Evolutionary conservation across 2,888 invertebrate genomes (phyloP).

Genomic region (Stegophylla sp.): DNA sequence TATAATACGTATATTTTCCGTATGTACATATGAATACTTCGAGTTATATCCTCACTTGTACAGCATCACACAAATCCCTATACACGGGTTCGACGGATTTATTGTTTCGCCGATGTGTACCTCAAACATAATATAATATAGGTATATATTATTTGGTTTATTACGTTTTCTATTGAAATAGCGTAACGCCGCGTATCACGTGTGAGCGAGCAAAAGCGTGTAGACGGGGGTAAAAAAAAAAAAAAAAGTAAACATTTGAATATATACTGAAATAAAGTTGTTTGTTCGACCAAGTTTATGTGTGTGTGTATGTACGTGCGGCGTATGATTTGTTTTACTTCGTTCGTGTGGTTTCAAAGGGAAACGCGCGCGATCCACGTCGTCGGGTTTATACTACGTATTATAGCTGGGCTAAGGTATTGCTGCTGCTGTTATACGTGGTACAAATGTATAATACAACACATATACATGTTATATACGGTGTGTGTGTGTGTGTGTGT

Average conservation of each 20-base stretch:
- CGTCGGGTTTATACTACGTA: no score
- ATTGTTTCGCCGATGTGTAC: slow-evolving; percentile 20
- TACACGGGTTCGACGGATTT: slow-evolving; percentile 21
- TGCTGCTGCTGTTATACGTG: neutral
- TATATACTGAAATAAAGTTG: slow-evolving; percentile 20
- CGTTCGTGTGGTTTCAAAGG: neutral
- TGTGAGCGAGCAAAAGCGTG: neutral
- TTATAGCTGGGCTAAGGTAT: no score
- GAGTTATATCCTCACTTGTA: no score
- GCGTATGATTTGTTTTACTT: slow-evolving; percentile 21
- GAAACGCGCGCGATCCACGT: neutral
- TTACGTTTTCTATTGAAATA: slow-evolving; percentile 23
- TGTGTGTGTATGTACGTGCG: neutral
- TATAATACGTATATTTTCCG: no score
- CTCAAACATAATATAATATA: neutral
- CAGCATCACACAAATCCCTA: neutral
- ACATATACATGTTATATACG: neutral
- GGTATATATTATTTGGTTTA: slow-evolving; percentile 6
- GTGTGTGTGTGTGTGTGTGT: neutral
- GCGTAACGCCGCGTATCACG: neutral
- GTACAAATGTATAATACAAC: no score
- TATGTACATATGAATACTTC: no score
- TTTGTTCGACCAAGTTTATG: neutral
- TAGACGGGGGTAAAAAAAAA: neutral
- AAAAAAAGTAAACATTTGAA: slow-evolving; percentile 27